Conservation (phyloP, 2,888 invertebrate genomes). For the Imbricaverruca yamaguchii region DNA sequence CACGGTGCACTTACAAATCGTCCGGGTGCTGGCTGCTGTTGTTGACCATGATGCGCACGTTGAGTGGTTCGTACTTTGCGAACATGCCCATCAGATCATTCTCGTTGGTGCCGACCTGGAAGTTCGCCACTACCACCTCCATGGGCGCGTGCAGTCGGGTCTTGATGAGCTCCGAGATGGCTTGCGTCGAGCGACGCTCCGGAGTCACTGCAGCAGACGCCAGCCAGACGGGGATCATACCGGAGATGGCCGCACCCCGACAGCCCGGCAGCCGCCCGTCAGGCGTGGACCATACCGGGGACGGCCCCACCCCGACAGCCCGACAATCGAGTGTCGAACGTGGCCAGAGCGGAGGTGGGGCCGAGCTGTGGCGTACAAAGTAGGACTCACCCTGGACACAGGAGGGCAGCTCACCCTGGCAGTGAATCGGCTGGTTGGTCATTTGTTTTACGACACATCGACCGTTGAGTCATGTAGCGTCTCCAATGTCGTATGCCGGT, state of each 20-base stretch:
- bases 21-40: conserved; percentile 20
- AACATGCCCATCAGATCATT: conserved; percentile 10
- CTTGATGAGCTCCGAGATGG: conserved; percentile 12
- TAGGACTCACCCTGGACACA: too few species aligned
- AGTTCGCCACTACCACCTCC: conserved; percentile 22
- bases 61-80: not conserved
- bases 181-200: not conserved
- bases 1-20: conserved; percentile 1
- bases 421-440: too few species aligned
- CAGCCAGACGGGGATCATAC: too few species aligned
- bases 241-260: too few species aligned
- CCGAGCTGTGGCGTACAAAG: too few species aligned
- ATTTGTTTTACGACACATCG: too few species aligned
- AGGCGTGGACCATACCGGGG: not conserved
- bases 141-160: conserved; percentile 11
- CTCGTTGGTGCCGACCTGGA: conserved; percentile 9
- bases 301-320: too few species aligned
- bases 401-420: too few species aligned
- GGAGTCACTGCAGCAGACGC: not conserved
- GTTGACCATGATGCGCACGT: conserved; percentile 22
- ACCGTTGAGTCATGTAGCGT: too few species aligned
- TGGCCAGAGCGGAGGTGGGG: too few species aligned
- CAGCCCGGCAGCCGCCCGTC: not conserved
- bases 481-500: too few species aligned
- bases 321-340: too few species aligned